Evolutionary conservation across 1,140 invertebrate genomes (phyloP), one percentile per base, ranked within the genome.

Genomic region (Vanessa atalanta): DNA sequence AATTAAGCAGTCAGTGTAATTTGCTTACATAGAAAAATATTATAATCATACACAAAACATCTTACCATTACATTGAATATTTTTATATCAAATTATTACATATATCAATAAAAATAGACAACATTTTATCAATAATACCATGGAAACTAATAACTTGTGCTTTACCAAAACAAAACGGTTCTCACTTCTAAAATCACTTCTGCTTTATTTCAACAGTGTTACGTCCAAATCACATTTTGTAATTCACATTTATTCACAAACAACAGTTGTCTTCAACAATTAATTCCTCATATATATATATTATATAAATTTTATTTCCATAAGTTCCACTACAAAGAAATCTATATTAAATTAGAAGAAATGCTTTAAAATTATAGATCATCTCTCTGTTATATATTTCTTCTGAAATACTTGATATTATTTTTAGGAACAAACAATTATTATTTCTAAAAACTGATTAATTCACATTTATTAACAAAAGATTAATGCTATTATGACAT

Each of bases 1-100:
- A 76, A 20, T 77, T 67, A 69, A 75, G 65, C 53, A 71, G 64
- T 63, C 43, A 26, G 51, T 67, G 65, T 69, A 60, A 69, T 69
- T 57, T 69, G 53, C 53, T 9, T 47, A 53, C 57, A 60, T 69
- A 69, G 67, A 69, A 69, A 69, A 69, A 69, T 61, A 61, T 61
- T 47, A 68, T 68, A 68, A 68, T 60, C 55, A 20, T 57, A 47
- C n/a, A 69, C 14, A 47, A 57, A 60, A 69, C 60, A 20, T 50
- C 20, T 67, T 20, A 61, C 6, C 15, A 11, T 53, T 31, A 67
- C 65, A 67, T 51, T 50, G 48, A 66, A 66, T 37, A 66, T 23
- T 53, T 65, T 48, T 31, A 51, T 67, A 66, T 66, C 65, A 67
- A 61, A 61, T 61, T 26, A 57, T 23, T 23, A 57, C n/a, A 8